Percentiles rank a stretch among this genome's conserved stretches.
phyloP scores from a whole-genome alignment of 2,113 vertebrate genomes.

The Protomyctophum bolini region DNA sequence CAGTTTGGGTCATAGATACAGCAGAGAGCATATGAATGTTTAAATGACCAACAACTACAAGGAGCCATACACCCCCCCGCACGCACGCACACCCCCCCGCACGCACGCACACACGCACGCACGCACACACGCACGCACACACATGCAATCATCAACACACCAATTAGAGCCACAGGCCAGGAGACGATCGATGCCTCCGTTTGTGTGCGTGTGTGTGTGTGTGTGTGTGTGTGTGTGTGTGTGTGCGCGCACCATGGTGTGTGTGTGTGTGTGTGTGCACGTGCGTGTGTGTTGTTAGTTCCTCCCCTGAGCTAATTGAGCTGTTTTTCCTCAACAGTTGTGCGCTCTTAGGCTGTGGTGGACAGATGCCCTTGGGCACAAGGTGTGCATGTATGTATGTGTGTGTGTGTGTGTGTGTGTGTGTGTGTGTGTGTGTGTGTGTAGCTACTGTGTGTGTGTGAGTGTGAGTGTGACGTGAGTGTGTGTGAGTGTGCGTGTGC shows the following conservation, averaged over 20 bases:
- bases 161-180: slow-evolving; percentile 74
- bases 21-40: slow-evolving; percentile 53
- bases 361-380: slow-evolving; percentile 80
- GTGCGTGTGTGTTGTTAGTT: slow-evolving; percentile 60
- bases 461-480: neutral
- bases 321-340: slow-evolving; percentile 80
- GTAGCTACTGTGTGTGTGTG: neutral
- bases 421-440: slow-evolving; percentile 47
- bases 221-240: slow-evolving; percentile 44
- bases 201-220: slow-evolving; percentile 48
- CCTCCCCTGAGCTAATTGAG: slow-evolving; percentile 77
- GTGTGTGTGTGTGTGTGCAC: slow-evolving; percentile 55
- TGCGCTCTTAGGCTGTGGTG: slow-evolving; percentile 74
- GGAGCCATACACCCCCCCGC: slow-evolving; percentile 46
- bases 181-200: slow-evolving; percentile 70
- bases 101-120: slow-evolving; percentile 62
- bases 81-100: too few species aligned
- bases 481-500: slow-evolving; percentile 18
- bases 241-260: too few species aligned
- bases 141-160: slow-evolving; percentile 75
- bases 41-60: slow-evolving; percentile 75
- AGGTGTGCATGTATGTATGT: slow-evolving; percentile 55
- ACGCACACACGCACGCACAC: slow-evolving; percentile 70
- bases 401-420: neutral
- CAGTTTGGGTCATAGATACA: slow-evolving; percentile 37